Evolutionary conservation across 2,888 invertebrate genomes (phyloP), one percentile per base, ranked within the genome.

Genomic region (Petrolisthes manimaculis): DNA sequence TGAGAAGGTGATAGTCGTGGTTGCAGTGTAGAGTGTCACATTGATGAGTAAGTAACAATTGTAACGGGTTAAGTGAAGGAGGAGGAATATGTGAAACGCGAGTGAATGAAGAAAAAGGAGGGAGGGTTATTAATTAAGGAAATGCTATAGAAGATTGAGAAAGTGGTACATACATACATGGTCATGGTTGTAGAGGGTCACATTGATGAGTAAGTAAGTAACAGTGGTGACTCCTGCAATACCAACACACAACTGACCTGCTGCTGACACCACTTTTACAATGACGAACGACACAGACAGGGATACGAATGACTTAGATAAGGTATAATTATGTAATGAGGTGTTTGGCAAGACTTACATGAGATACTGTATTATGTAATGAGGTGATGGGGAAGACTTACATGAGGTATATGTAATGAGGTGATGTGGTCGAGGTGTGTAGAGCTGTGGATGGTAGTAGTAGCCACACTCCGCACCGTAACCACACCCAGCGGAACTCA

Each of bases 401-500:
- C 71, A n/a, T 71, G 71, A n/a, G 14, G 71, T n/a, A 21, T 71
- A 71, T 18, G 71, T n/a, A 21, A 71, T 6, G 21, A 71, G 61
- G 61, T 61, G 61, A n/a, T 14, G 71, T 12, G 12, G 71, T 4
- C 71, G 14, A 6, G 71, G 71, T 12, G 71, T 71, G 71, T 71
- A 71, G 12, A 71, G 71, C 21, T 14, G 71, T 71, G 71, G 14
- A n/a, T 71, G 21, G 71, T 71, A 71, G n/a, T 71, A 71, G 18
- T 21, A 14, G 6, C 71, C 71, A 71, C 71, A 12, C 6, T n/a
- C 14, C 71, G 6, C 71, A 2, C 79, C 79, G 55, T 69, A 79
- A n/a, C 80, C 80, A 54, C 85, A 85, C 21, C 85, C 85, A 1
- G 21, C 69, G 5, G 85, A 80, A 6, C 69, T 69, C 71, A 85